These are phyloP conservation scores for Atherinomorus stipes DNA, from an alignment of 2,113 vertebrate species.

Conservation along the genomic window DNA sequence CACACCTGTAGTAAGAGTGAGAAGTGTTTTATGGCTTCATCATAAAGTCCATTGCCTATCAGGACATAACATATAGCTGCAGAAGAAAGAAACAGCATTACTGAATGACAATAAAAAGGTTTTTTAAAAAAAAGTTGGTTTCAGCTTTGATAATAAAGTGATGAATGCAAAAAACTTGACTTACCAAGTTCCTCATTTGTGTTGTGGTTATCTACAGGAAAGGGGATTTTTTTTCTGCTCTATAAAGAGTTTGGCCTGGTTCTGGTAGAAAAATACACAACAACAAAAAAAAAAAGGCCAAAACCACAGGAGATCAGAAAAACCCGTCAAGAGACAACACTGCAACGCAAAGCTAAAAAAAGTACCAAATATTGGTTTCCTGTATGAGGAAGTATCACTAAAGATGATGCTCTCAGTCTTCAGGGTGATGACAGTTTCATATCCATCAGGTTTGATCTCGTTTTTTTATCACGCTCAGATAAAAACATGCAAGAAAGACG, in stretches of 20 bases:
- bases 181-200: slow-evolving; percentile 96
- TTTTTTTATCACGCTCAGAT: too few relatives aligned
- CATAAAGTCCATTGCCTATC: slow-evolving; percentile 93
- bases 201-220: slow-evolving; percentile 90
- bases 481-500: too few relatives aligned
- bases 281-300: background rate
- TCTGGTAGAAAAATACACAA: slow-evolving; percentile 78
- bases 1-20: slow-evolving; percentile 94
- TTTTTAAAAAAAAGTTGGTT: background rate
- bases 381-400: background rate
- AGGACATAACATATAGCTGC: slow-evolving; percentile 96
- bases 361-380: slow-evolving; percentile 8
- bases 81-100: slow-evolving; percentile 19
- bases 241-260: slow-evolving; percentile 92
- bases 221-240: slow-evolving; percentile 96
- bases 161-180: slow-evolving; percentile 17
- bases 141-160: background rate
- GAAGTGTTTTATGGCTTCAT: slow-evolving; percentile 97
- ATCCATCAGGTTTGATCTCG: too few relatives aligned
- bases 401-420: background rate
- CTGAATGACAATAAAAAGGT: background rate
- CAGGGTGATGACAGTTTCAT: too few relatives aligned
- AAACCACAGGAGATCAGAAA: background rate
- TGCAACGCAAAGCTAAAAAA: background rate
- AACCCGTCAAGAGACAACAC: background rate